Evolutionary conservation across 2,888 invertebrate species (phyloP), one percentile per base, ranked within the genome.

Genomic region (Pyrrhosoma nymphula): DNA sequence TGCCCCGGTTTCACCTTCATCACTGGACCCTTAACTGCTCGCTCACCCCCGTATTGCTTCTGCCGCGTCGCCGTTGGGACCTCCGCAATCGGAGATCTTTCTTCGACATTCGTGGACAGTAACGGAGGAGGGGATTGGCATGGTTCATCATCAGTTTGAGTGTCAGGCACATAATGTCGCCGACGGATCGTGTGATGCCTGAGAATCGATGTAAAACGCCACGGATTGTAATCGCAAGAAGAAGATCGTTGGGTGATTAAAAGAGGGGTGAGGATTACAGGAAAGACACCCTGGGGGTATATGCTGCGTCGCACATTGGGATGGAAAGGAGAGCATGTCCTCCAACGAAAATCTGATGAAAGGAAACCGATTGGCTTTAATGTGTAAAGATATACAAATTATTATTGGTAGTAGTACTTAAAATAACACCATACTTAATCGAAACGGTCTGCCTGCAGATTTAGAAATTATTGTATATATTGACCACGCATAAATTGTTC

Each of bases 121-220:
- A 16, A 47, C 10, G 26, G 69, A 69, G 69, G 60, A 20, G 16
- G 60, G 60, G 60, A 60, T 3, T 4, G 82, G 14, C 30, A 30
- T 23, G 82, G 82, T 35, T 82, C 82, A 82, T 82, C 82, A 82
- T 82, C 82, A 82, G 82, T 82, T 35, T 16, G 82, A 82, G 82
- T 82, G 82, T 35, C 30, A 16, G 82, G 82, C 16, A 14, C 82
- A 35, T 35, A 82, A 82, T 30, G 82, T 82, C 30, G 35, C 82
- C 16, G 3, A 35, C 82, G 82, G 35, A 82, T 35, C 82, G 30
- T 18, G 30, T 35, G 82, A 16, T 35, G 82, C 30, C 82, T 82
- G 3, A 82, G 35, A 82, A 82, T 82, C 4, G 82, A 82, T 35
- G 82, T 35, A 35, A 35, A 30, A 82, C 16, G 30, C 18, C 30